Evolutionary conservation across 2,888 invertebrate genomes (phyloP).

Genomic region (Lasioglossum lativentre): DNA sequence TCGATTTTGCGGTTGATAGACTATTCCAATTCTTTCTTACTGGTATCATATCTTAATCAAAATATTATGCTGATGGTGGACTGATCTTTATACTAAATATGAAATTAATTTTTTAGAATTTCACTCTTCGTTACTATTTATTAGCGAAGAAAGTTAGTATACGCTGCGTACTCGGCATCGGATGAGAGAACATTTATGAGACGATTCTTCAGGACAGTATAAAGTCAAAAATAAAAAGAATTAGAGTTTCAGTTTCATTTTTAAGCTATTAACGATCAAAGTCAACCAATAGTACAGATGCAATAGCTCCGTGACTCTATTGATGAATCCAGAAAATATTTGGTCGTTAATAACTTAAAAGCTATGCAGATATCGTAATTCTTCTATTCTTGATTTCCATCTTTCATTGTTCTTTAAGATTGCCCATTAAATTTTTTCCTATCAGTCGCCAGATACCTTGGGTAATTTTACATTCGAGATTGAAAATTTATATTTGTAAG

Average conservation of each 20-base stretch:
- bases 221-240: background rate
- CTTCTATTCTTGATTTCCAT: background rate
- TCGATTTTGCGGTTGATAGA: background rate
- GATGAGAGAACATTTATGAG: background rate
- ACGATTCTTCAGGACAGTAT: background rate
- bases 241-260: background rate
- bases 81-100: background rate
- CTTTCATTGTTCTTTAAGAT: background rate
- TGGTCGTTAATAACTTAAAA: background rate
- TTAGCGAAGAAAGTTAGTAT: background rate
- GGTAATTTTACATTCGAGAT: background rate
- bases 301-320: background rate
- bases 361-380: background rate
- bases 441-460: background rate
- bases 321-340: background rate
- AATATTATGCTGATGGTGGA: background rate
- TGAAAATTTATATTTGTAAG: background rate
- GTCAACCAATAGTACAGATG: background rate
- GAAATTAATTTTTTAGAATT: background rate
- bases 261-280: background rate
- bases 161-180: too few species aligned
- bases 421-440: background rate
- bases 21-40: background rate
- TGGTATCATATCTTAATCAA: conserved; percentile 1
- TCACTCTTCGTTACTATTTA: background rate